phyloP scores from a whole-genome alignment of 30 jellyfish, hydroid and myxozoan species.

The Mastigias papua region DNA sequence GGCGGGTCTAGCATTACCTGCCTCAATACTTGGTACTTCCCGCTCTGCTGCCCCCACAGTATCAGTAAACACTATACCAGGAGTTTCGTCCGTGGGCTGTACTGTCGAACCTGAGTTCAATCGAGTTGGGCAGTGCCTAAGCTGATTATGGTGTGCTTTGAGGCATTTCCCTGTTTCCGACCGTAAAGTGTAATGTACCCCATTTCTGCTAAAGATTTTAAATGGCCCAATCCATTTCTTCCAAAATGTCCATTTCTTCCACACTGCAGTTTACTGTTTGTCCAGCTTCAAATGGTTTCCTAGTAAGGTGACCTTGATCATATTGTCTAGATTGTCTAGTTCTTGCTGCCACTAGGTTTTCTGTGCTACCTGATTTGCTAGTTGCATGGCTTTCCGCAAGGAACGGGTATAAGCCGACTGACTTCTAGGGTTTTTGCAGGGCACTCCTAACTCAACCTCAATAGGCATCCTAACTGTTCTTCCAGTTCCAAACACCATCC shows the following conservation, averaged over 20 bases:
- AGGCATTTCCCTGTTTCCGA: slow-evolving; percentile 45
- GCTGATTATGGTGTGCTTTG: slow-evolving; percentile 54
- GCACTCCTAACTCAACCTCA: slow-evolving; percentile 59
- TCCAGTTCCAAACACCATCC: slow-evolving; percentile 60
- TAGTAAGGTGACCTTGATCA: slow-evolving; percentile 23
- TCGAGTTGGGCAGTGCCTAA: slow-evolving; percentile 43
- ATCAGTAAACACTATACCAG: slow-evolving; percentile 41
- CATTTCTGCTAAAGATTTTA: slow-evolving; percentile 34
- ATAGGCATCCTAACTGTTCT: slow-evolving; percentile 60
- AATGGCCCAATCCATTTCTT: slow-evolving; percentile 63
- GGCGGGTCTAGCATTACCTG: slow-evolving; percentile 57
- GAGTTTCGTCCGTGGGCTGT: slow-evolving; percentile 40
- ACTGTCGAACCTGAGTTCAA: slow-evolving; percentile 42
- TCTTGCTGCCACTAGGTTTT: slow-evolving; percentile 28
- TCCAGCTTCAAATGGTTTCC: slow-evolving; percentile 58
- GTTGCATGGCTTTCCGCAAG: slow-evolving; percentile 44
- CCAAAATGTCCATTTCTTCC: slow-evolving; percentile 65
- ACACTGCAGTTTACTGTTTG: slow-evolving; percentile 58
- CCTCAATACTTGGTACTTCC: slow-evolving; percentile 32
- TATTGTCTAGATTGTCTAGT: slow-evolving; percentile 5
- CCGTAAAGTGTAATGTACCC: slow-evolving; percentile 54
- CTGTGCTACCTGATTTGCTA: slow-evolving; percentile 45
- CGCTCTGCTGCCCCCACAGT: slow-evolving; percentile 49
- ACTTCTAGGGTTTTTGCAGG: slow-evolving; percentile 43
- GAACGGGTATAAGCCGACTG: slow-evolving; percentile 66